Conservation (phyloP, 2,113 vertebrate genomes). For the Bothrops jararaca region DNA sequence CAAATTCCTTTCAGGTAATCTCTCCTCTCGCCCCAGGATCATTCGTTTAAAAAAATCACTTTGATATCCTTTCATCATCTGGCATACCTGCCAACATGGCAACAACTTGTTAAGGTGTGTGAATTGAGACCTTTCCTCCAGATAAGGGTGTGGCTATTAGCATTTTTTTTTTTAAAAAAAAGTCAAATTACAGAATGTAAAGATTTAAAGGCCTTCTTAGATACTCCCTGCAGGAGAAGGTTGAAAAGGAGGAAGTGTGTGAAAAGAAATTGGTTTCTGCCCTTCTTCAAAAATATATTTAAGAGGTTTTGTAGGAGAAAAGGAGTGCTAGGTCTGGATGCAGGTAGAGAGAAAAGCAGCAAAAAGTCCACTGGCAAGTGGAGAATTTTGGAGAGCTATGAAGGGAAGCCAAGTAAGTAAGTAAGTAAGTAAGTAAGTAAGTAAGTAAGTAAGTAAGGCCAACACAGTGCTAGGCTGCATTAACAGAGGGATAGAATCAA, state of each 20-base stretch:
- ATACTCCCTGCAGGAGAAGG: not conserved
- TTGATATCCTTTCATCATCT: not conserved
- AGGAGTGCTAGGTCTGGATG: not conserved
- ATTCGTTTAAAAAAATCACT: not conserved
- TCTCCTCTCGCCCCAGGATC: not conserved
- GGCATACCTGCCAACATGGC: not conserved
- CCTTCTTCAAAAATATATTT: not conserved
- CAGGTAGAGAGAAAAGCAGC: not conserved
- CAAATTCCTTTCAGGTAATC: not conserved
- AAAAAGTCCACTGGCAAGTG: not conserved
- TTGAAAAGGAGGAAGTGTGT: not conserved
- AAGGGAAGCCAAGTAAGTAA: not conserved
- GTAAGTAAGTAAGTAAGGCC: no score
- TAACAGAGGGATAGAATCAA: no score
- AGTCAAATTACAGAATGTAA: not conserved
- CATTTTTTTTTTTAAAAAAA: not conserved
- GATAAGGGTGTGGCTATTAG: not conserved
- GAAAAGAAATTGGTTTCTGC: not conserved
- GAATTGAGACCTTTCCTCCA: not conserved
- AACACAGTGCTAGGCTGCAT: no score
- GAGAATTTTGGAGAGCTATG: not conserved
- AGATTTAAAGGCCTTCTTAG: not conserved
- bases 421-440: no score
- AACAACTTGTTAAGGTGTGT: not conserved
- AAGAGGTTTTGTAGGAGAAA: not conserved